A percentile compares a stretch with the other conserved stretches of the same genome.
These are phyloP conservation scores for Idaea biselata DNA, from an alignment of 2,888 invertebrate species.

Conservation along the genomic window DNA sequence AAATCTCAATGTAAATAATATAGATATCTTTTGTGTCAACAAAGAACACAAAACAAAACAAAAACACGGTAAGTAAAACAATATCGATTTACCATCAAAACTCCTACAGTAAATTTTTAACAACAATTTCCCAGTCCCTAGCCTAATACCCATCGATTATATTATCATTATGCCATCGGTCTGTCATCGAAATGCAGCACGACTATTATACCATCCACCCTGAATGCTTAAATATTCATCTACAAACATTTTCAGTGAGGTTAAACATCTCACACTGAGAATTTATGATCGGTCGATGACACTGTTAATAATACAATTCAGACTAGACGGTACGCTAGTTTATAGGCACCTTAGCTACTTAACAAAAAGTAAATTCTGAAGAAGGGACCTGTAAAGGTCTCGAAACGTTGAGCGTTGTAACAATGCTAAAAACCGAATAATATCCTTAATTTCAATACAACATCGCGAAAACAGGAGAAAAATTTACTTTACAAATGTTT, in stretches of 20 bases:
- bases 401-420: too few species aligned
- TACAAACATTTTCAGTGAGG: slow-evolving; percentile 15
- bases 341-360: too few species aligned
- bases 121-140: slow-evolving; percentile 44
- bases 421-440: too few species aligned
- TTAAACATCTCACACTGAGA: not conserved
- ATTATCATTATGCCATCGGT: slow-evolving; percentile 48
- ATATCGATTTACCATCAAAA: slow-evolving; percentile 72
- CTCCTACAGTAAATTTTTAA: slow-evolving; percentile 68
- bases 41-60: slow-evolving; percentile 16
- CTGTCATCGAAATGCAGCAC: slow-evolving; percentile 51
- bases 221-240: slow-evolving; percentile 34
- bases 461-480: too few species aligned
- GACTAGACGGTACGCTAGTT: too few species aligned
- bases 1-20: too few species aligned
- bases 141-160: slow-evolving; percentile 63
- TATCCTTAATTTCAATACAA: too few species aligned
- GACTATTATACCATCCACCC: slow-evolving; percentile 19
- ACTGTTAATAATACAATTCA: too few species aligned
- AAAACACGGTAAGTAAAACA: slow-evolving; percentile 10
- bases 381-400: too few species aligned
- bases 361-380: too few species aligned
- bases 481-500: too few species aligned
- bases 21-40: not conserved
- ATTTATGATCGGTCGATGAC: not conserved